Evolutionary conservation across 2,113 vertebrate species (phyloP).

Genomic region (Ammodytes marinus): DNA sequence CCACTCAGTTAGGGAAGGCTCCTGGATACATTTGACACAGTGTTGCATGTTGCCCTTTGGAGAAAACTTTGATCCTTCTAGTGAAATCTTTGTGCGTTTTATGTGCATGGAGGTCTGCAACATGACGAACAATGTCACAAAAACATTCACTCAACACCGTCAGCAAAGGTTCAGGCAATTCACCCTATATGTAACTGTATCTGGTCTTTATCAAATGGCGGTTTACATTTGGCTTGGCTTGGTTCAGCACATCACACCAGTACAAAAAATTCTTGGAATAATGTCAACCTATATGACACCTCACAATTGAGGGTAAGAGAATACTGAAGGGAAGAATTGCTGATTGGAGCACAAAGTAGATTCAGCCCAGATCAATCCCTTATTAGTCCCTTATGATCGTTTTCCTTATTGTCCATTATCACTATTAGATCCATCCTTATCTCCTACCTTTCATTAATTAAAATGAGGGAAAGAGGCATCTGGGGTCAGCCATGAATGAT

Average conservation of each 20-base stretch:
- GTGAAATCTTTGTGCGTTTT: neutral
- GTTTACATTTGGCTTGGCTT: too few relatives aligned
- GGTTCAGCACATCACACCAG: too few relatives aligned
- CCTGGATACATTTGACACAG: slow-evolving; percentile 21
- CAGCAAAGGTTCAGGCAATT: neutral
- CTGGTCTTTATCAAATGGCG: too few relatives aligned
- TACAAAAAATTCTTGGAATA: too few relatives aligned
- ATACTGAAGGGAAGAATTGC: neutral
- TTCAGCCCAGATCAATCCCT: slow-evolving; percentile 5
- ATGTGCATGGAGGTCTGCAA: neutral
- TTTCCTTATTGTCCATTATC: slow-evolving; percentile 32
- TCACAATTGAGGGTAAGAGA: neutral
- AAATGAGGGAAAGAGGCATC: slow-evolving; percentile 26
- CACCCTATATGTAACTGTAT: neutral
- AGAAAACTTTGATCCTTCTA: slow-evolving; percentile 24
- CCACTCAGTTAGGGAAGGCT: slow-evolving; percentile 10
- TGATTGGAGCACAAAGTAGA: neutral
- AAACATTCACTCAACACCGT: neutral
- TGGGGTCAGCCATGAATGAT: slow-evolving; percentile 30
- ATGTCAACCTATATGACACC: too few relatives aligned
- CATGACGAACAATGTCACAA: neutral
- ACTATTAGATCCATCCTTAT: slow-evolving; percentile 13
- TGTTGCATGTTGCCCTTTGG: slow-evolving; percentile 14
- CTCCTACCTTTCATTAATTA: slow-evolving; percentile 42
- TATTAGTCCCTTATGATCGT: slow-evolving; percentile 23